Percentiles rank a stretch among this genome's conserved stretches.
These are phyloP conservation scores for Lasiurus borealis DNA, from an alignment of 2,113 vertebrate species.

Conservation along the genomic window DNA sequence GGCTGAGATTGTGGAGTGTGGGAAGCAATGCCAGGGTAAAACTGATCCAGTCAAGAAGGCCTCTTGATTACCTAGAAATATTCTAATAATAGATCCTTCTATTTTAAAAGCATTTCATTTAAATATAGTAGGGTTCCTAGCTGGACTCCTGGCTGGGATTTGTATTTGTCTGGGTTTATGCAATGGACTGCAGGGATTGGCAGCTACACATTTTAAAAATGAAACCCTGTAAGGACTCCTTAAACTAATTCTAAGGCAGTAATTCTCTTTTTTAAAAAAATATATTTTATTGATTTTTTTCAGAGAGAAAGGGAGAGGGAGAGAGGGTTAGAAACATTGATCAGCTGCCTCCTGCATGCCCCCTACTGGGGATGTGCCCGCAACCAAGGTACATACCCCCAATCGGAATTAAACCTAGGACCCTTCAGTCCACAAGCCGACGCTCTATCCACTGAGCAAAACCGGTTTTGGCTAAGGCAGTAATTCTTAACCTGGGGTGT, in stretches of 20 bases:
- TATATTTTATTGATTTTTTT: no score
- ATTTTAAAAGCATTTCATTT: neutral
- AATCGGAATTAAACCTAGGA: no score
- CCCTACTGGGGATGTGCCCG: no score
- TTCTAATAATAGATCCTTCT: constrained; percentile 6
- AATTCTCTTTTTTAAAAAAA: neutral
- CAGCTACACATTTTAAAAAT: neutral
- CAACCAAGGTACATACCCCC: no score
- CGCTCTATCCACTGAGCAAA: no score
- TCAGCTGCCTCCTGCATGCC: no score
- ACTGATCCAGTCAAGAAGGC: constrained; percentile 10
- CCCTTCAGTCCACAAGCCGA: no score
- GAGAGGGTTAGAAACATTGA: no score
- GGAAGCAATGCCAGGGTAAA: constrained; percentile 35
- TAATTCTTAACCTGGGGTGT: constrained; percentile 22
- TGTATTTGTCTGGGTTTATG: neutral
- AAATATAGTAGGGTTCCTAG: constrained; percentile 10
- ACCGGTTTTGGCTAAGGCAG: neutral
- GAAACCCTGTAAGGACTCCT: neutral
- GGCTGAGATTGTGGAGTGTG: neutral
- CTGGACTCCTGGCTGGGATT: constrained; percentile 11
- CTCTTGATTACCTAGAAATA: constrained; percentile 52
- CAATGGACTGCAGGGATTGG: neutral
- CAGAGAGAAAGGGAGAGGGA: no score
- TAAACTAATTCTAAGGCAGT: constrained; percentile 10